Base-by-base conservation (phyloP, 2,888 invertebrate genomes). In the Stegophylla sp. region DNA sequence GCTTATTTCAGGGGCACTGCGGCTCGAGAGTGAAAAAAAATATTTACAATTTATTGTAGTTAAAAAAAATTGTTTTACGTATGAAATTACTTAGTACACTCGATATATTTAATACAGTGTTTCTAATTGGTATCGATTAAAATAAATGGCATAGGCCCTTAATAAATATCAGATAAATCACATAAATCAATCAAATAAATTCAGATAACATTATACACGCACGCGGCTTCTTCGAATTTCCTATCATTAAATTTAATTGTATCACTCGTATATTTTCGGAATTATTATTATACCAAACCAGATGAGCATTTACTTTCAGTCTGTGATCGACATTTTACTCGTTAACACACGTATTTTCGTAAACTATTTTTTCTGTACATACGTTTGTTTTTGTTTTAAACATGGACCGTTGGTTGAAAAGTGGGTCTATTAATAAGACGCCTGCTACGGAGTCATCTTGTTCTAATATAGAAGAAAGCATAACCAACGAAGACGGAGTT, bases 351-450 rank as follows among this genome's bases (percentile, higher is more conserved):
- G 51, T 69, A 69, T 69, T 53, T 28, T 69, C n/a, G n/a, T 53
- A 23, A 69, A 69, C 51, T 69, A 28, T 72, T 56, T 72, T 72
- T 72, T 72, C 41, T 72, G 23, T 72, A 72, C 71, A 41, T 56
- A 56, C 56, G 41, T 72, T 20, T 41, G 20, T 72, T 56, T 51
- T 56, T 72, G 51, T 71, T 71, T 71, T 53, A 51, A 71, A 71
- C 69, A 71, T 71, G 34, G 53, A 71, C 69, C 69, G 20, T 71
- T 71, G 69, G 69, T 71, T 71, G 69, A 71, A 71, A 71, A 71
- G 69, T 53, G 69, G 53, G 53, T 51, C 51, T 34, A 71, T 53
- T 53, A 69, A 71, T 53, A 71, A 53, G 34, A 71, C 69, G 69
- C 53, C 69, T 53, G 34, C 66, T 66, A 53, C 51, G 51, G 34